Base-by-base conservation (phyloP, 2,888 invertebrate species). In the Xestia c-nigrum region DNA sequence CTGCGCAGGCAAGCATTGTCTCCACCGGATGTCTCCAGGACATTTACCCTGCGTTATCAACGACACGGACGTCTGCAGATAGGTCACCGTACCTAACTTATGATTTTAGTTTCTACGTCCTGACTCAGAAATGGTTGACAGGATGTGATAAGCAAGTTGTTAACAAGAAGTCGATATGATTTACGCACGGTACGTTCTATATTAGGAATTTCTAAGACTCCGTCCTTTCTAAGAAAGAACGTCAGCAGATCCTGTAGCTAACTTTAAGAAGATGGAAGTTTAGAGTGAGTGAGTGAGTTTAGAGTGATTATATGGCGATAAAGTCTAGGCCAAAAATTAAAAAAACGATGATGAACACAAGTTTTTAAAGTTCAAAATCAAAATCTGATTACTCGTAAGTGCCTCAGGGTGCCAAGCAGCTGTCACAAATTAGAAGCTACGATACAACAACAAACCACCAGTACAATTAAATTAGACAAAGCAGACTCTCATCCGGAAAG, bases 21-120 rank as follows among this genome's bases (percentile, higher is more conserved):
- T 87, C 78, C 80, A 74, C 83, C 88, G 91, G 91, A 91, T 90
- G 90, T 92, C 90, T 90, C 80, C 90, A 93, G 94, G 92, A 93
- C 93, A 89, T 92, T 90, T 92, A 93, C 92, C 91, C 93, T 83
- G 83, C 72, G 85, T 94, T 94, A 95, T 95, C 95, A 89, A 67
- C 87, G 82, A 86, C 90, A 89, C 89, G 87, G 82, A 87, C 90
- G 90, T 90, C 88, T 85, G 84, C 81, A 84, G 92, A 91, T 91
- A 92, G 90, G 86, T 88, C 89, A 89, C 80, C 81, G 89, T 91
- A 89, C 91, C 90, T 91, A 89, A 91, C 90, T 91, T 90, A 90
- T 88, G 82, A 89, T 91, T 38, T 19, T 91, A 90, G 89, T 90
- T 92, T 88, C 91, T 87, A 87, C 85, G 86, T 87, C 81, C 87